These are phyloP conservation scores for Drosophila acutilabella DNA, from an alignment of 2,888 invertebrate genomes.

Conservation along the genomic window DNA sequence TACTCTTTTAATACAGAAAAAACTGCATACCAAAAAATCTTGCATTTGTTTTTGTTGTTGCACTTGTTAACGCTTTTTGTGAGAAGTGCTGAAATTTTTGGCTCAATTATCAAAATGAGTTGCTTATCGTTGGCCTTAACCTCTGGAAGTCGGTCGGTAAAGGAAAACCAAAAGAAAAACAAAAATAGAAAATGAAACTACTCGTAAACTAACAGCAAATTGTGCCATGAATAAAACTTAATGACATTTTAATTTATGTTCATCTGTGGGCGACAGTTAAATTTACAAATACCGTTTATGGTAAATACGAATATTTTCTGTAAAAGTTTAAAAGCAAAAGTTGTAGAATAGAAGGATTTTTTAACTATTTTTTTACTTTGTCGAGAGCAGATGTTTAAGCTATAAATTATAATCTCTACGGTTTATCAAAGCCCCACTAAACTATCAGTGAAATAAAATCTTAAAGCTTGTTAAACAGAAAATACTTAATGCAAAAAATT, in stretches of 20 bases:
- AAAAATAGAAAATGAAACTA: constrained; percentile 1
- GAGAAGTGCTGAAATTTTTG: constrained; percentile 1
- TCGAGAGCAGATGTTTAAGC: neutral
- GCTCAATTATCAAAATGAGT: constrained; percentile 10
- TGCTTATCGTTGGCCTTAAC: neutral
- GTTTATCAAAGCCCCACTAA: too few relatives aligned
- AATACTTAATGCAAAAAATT: neutral
- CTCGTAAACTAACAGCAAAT: constrained; percentile 9
- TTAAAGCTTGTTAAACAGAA: neutral
- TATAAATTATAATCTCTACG: too few relatives aligned
- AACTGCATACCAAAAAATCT: neutral
- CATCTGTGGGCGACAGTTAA: constrained; percentile 7
- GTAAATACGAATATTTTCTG: neutral
- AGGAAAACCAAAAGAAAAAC: neutral
- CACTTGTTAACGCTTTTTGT: neutral
- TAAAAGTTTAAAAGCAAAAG: neutral
- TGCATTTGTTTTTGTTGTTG: neutral
- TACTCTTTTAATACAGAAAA: neutral
- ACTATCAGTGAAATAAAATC: too few relatives aligned
- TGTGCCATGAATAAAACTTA: constrained; percentile 11
- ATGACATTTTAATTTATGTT: constrained; percentile 16
- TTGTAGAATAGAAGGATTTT: neutral
- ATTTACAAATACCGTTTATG: neutral
- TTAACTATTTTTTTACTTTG: neutral
- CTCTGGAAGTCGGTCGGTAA: too few relatives aligned